A percentile compares a stretch with the other conserved stretches of the same genome.
These are phyloP conservation scores for Anthrax anthrax DNA, from an alignment of 2,888 invertebrate species.

Conservation along the genomic window DNA sequence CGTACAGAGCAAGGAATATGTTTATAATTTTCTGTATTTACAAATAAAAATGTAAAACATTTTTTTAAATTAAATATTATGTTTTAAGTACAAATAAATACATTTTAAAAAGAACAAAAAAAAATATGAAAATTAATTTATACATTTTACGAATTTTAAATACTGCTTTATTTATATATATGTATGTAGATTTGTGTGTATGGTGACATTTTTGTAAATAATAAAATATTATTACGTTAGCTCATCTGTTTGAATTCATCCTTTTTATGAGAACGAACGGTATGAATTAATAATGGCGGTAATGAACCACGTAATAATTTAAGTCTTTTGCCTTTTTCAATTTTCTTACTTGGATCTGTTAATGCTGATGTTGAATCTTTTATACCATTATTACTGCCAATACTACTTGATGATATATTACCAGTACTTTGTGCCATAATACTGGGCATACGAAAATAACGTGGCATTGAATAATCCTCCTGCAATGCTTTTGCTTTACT, in stretches of 20 bases:
- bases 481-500: slow-evolving; percentile 35
- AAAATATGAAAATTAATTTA: too few species aligned
- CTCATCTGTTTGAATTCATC: slow-evolving; percentile 13
- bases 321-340: slow-evolving; percentile 31
- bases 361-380: not conserved
- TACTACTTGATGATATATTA: slow-evolving; percentile 11
- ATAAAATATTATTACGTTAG: not conserved
- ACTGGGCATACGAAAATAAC: slow-evolving; percentile 40
- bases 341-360: slow-evolving; percentile 20
- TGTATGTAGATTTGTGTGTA: too few species aligned
- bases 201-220: too few species aligned
- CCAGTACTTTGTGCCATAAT: slow-evolving; percentile 29
- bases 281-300: slow-evolving; percentile 32
- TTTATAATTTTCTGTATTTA: too few species aligned
- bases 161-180: too few species aligned
- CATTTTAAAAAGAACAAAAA: too few species aligned
- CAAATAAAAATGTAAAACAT: too few species aligned
- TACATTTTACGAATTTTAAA: too few species aligned
- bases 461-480: slow-evolving; percentile 46
- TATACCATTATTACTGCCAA: slow-evolving; percentile 19
- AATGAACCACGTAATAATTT: slow-evolving; percentile 29
- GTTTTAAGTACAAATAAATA: too few species aligned
- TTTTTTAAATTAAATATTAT: too few species aligned
- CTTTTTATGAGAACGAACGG: slow-evolving; percentile 13
- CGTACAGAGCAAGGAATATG: too few species aligned